phyloP scores from a whole-genome alignment of 2,113 vertebrate species.

The Protobothrops mucrosquamatus region DNA sequence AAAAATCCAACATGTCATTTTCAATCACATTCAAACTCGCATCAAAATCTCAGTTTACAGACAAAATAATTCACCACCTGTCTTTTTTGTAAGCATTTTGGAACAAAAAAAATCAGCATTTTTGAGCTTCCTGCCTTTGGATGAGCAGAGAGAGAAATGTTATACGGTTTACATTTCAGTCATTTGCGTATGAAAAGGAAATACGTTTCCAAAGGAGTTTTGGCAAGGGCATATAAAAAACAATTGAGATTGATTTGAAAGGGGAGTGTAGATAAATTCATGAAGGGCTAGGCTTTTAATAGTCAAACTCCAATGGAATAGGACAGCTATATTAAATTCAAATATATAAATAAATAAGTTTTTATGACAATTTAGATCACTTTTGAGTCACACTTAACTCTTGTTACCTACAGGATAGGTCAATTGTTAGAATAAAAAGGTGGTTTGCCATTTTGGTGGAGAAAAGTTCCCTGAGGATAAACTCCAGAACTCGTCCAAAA shows the following conservation, averaged over 20 bases:
- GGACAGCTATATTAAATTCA: not conserved
- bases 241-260: not conserved
- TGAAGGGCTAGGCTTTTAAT: not conserved
- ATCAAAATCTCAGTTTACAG: not conserved
- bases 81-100: not conserved
- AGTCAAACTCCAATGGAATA: not conserved
- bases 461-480: not conserved
- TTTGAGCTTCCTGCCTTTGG: not conserved
- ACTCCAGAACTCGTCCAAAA: too few species aligned
- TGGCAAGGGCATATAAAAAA: not conserved
- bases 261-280: not conserved
- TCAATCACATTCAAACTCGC: constrained; percentile 1
- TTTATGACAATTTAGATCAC: not conserved
- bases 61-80: not conserved
- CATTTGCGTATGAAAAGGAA: not conserved
- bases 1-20: not conserved
- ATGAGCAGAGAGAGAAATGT: not conserved
- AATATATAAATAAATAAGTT: not conserved
- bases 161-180: not conserved
- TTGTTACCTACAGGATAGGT: not conserved
- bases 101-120: not conserved
- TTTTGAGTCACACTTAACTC: not conserved
- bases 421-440: not conserved
- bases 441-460: not conserved
- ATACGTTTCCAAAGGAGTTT: not conserved